Conservation (phyloP, 2,888 invertebrate species). For the Meliscaeva auricollis region DNA sequence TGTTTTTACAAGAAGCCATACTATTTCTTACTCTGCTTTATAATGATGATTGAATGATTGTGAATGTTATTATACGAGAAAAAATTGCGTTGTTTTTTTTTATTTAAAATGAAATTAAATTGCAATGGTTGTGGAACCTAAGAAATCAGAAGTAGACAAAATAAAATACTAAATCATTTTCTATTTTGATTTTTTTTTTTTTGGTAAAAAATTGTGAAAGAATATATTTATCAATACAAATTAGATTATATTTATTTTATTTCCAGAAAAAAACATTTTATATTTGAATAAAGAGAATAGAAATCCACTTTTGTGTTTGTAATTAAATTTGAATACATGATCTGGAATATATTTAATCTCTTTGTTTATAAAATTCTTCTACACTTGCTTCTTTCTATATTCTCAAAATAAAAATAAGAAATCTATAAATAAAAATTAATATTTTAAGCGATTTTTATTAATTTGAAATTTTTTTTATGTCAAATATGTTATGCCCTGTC, state of each 20-base stretch:
- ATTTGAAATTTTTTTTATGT: no score
- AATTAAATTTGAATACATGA: background rate
- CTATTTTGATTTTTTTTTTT: no score
- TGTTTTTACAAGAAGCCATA: slow-evolving; percentile 18
- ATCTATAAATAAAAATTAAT: background rate
- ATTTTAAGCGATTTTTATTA: no score
- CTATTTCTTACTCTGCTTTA: background rate
- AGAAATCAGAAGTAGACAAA: no score
- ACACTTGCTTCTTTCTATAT: slow-evolving; percentile 28
- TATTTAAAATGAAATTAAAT: background rate
- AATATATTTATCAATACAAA: background rate
- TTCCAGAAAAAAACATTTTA: background rate
- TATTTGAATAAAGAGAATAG: background rate
- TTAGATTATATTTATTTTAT: no score
- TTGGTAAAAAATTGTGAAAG: background rate
- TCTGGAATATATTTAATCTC: background rate
- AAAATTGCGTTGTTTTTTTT: background rate
- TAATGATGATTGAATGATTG: slow-evolving; percentile 4
- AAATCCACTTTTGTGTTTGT: slow-evolving; percentile 3
- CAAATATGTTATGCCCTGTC: slow-evolving; percentile 24
- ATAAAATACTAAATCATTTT: background rate
- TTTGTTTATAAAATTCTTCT: background rate
- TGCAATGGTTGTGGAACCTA: background rate
- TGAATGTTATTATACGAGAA: background rate
- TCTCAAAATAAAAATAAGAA: slow-evolving; percentile 4